A percentile compares a stretch with the other conserved stretches of the same genome.
Evolutionary conservation across 1,140 invertebrate species (phyloP).

Genomic region (Drosophila ogumai): DNA sequence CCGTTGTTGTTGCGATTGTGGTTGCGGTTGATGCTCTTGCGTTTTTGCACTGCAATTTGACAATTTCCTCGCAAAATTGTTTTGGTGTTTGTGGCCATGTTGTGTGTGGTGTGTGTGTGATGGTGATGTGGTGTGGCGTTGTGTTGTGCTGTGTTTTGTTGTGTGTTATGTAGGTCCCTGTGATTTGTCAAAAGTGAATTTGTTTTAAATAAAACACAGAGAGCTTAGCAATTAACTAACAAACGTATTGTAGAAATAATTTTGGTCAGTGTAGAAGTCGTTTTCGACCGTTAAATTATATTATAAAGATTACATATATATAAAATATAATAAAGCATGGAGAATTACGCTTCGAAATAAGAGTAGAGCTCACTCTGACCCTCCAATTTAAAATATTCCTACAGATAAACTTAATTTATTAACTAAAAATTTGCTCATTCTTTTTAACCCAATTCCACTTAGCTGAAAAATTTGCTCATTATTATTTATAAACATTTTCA

Average conservation of each 20-base stretch:
- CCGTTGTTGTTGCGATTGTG: constrained; percentile 57
- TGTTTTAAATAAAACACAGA: constrained; percentile 39
- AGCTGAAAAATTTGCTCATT: not conserved
- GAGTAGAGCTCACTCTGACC: no score
- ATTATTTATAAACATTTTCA: constrained; percentile 68
- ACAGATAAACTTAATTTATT: no score
- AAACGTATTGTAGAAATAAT: not conserved
- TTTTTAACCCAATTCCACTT: constrained; percentile 19
- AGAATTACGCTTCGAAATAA: no score
- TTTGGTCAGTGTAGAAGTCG: no score
- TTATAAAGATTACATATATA: no score
- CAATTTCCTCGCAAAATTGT: constrained; percentile 82
- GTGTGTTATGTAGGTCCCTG: constrained; percentile 27
- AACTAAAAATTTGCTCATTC: not conserved
- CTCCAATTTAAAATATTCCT: not conserved
- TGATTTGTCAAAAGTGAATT: constrained; percentile 70
- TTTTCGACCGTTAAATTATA: no score
- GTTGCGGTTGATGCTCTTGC: constrained; percentile 75
- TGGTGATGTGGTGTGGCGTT: not conserved
- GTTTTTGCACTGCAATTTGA: constrained; percentile 80
- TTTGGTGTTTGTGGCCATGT: constrained; percentile 78
- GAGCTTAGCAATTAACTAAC: not conserved
- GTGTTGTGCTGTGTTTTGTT: not conserved
- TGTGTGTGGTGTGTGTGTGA: constrained; percentile 24
- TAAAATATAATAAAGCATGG: no score